Percentiles rank a stretch among this genome's conserved stretches.
Evolutionary conservation across 2,797 vertebrate genomes (phyloP).

Genomic region (Pipistrellus pygmaeus): DNA sequence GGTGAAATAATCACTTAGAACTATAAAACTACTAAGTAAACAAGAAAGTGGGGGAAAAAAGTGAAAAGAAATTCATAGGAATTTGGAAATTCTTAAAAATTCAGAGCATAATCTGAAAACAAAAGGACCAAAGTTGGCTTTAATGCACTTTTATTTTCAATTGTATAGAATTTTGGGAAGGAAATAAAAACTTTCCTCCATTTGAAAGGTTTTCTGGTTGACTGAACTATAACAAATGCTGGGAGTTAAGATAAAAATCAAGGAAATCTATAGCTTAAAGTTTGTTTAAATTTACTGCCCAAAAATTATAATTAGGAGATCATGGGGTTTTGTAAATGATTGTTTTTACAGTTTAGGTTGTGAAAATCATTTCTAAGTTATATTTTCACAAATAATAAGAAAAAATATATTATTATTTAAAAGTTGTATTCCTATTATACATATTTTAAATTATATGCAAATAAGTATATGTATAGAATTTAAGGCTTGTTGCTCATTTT

Average conservation of each 20-base stretch:
- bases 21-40: background rate
- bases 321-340: background rate
- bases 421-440: background rate
- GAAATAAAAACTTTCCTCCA: background rate
- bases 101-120: background rate
- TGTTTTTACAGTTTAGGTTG: background rate
- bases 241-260: background rate
- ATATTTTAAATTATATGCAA: constrained; percentile 3
- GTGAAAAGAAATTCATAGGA: background rate
- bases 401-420: background rate
- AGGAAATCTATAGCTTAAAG: background rate
- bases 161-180: background rate
- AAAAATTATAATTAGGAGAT: background rate
- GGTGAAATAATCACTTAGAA: constrained; percentile 40
- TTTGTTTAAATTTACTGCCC: background rate
- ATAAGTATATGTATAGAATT: background rate
- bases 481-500: background rate
- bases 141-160: background rate
- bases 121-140: background rate
- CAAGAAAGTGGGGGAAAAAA: background rate
- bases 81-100: constrained; percentile 28
- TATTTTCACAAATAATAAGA: background rate
- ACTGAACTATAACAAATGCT: background rate
- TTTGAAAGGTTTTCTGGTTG: background rate
- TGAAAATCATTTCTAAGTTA: constrained; percentile 21